These are phyloP conservation scores for Chiroxiphia lanceolata DNA, from an alignment of 2,797 vertebrate species.

Conservation along the genomic window DNA sequence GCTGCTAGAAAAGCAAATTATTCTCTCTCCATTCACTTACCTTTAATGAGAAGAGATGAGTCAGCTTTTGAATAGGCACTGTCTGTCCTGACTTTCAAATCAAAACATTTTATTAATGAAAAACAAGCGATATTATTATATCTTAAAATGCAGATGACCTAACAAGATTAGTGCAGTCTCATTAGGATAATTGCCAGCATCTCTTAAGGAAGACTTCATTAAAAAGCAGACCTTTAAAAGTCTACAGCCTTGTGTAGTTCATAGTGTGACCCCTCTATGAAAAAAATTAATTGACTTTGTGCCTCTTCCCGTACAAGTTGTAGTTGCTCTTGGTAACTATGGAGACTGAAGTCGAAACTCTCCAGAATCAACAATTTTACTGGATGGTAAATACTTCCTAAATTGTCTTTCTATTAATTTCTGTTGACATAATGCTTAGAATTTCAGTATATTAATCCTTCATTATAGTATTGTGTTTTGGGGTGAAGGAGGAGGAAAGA, in stretches of 20 bases:
- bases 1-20: constrained; percentile 67
- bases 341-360: constrained; percentile 18
- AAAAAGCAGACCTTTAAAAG: neutral
- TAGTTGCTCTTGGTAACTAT: neutral
- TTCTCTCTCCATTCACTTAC: constrained; percentile 58
- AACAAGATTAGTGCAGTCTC: constrained; percentile 21
- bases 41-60: constrained; percentile 68
- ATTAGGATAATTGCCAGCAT: constrained; percentile 50
- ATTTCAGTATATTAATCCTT: neutral
- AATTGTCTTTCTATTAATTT: neutral
- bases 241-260: neutral
- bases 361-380: neutral
- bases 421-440: neutral
- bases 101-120: constrained; percentile 69
- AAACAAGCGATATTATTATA: constrained; percentile 42
- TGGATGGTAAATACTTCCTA: neutral
- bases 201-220: neutral
- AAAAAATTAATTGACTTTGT: constrained; percentile 13
- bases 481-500: neutral
- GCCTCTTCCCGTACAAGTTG: neutral
- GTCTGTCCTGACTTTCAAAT: constrained; percentile 56
- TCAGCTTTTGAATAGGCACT: constrained; percentile 62
- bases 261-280: neutral
- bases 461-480: neutral
- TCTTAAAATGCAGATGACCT: constrained; percentile 48